These are phyloP conservation scores for Parnassius glacialis DNA, from an alignment of 2,888 invertebrate species.

Conservation along the genomic window DNA sequence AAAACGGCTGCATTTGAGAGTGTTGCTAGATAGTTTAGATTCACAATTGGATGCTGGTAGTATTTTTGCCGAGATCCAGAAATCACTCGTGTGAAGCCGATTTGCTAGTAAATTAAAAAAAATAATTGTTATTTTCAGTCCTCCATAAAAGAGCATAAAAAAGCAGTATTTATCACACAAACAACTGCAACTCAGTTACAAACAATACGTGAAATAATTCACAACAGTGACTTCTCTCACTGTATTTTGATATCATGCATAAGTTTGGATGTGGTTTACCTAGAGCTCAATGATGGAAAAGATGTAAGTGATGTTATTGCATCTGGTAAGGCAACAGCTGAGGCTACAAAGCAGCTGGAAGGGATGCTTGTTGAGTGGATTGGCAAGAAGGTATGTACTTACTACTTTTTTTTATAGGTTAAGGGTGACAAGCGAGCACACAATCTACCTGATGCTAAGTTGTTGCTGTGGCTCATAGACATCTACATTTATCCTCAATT, in stretches of 20 bases:
- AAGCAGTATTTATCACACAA: slow-evolving; percentile 81
- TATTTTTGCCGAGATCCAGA: too few relatives aligned
- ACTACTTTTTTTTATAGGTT: too few relatives aligned
- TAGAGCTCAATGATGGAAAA: slow-evolving; percentile 62
- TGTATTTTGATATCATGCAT: slow-evolving; percentile 82
- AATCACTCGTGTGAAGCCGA: too few relatives aligned
- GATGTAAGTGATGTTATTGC: slow-evolving; percentile 61
- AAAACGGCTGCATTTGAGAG: too few relatives aligned
- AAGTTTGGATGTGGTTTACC: slow-evolving; percentile 77
- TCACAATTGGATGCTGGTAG: too few relatives aligned
- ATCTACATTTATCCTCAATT: too few relatives aligned
- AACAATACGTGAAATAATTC: slow-evolving; percentile 81
- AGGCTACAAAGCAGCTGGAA: slow-evolving; percentile 60
- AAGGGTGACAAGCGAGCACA: too few relatives aligned
- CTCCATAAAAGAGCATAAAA: slow-evolving; percentile 59
- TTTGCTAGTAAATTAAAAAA: too few relatives aligned
- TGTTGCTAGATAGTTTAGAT: too few relatives aligned
- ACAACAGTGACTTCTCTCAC: slow-evolving; percentile 81
- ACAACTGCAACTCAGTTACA: slow-evolving; percentile 76
- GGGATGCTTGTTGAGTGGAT: slow-evolving; percentile 75
- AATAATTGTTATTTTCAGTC: slow-evolving; percentile 40
- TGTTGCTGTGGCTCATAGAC: too few relatives aligned
- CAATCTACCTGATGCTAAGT: too few relatives aligned
- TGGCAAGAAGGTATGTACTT: slow-evolving; percentile 71
- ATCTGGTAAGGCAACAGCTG: slow-evolving; percentile 51